A percentile compares a stretch with the other conserved stretches of the same genome.
These are phyloP conservation scores for Raja brachyura DNA, from an alignment of 2,113 vertebrate species.

Conservation along the genomic window DNA sequence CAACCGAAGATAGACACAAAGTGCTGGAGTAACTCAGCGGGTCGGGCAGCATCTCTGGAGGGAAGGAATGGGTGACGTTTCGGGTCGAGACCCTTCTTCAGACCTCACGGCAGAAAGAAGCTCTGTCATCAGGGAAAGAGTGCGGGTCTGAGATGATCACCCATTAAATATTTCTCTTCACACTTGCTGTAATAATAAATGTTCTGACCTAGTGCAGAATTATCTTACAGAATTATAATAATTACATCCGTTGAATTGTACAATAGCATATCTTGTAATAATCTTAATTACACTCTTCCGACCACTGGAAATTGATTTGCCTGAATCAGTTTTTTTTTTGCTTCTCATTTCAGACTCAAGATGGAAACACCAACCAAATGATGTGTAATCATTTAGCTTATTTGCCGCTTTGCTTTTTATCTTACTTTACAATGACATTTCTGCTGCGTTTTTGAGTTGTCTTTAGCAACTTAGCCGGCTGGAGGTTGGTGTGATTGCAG, in stretches of 20 bases:
- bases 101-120: background rate
- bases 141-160: background rate
- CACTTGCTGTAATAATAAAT: constrained; percentile 3
- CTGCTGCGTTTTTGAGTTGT: background rate
- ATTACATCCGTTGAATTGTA: constrained; percentile 12
- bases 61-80: too few species aligned
- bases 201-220: background rate
- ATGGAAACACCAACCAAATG: background rate
- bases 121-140: background rate
- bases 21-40: too few species aligned
- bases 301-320: constrained; percentile 3
- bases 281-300: constrained; percentile 31
- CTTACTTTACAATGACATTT: background rate
- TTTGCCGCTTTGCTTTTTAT: background rate
- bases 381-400: background rate
- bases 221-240: constrained; percentile 28
- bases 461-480: background rate
- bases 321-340: background rate
- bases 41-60: too few species aligned
- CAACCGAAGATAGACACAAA: too few species aligned
- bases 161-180: constrained; percentile 16
- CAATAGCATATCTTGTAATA: constrained; percentile 26
- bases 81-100: too few species aligned
- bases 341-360: constrained; percentile 4
- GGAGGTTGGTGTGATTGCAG: background rate